Percentiles rank a stretch among this genome's conserved stretches.
phyloP scores from a whole-genome alignment of 2,888 invertebrate species.

The Octonoba sinensis region DNA sequence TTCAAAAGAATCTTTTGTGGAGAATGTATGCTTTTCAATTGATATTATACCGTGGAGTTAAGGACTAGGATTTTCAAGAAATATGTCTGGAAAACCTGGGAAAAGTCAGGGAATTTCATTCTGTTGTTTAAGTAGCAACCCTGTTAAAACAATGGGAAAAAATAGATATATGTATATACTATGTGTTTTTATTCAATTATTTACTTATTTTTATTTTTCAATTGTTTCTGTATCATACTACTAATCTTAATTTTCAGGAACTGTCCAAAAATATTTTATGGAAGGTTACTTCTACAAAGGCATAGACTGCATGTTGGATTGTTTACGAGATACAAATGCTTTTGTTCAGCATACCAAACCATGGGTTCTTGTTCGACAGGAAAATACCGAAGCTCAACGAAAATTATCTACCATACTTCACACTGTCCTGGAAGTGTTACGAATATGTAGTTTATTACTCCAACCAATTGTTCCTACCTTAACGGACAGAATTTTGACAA shows the following conservation, averaged over 20 bases:
- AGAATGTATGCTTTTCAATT: no score
- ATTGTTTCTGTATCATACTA: not conserved
- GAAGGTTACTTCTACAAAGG: constrained; percentile 86
- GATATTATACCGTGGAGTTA: no score
- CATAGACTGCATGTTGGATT: constrained; percentile 82
- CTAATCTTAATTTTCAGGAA: constrained; percentile 72
- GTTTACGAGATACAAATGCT: constrained; percentile 83
- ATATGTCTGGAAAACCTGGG: no score
- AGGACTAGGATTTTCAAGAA: no score
- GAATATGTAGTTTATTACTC: constrained; percentile 84
- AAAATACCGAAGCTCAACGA: constrained; percentile 72
- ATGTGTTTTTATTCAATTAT: not conserved
- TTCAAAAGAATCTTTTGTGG: no score
- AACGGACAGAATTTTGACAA: constrained; percentile 77
- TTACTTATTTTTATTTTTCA: not conserved
- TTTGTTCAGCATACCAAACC: constrained; percentile 90
- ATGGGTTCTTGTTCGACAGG: constrained; percentile 83
- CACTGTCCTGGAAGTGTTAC: constrained; percentile 85
- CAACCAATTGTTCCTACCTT: constrained; percentile 88
- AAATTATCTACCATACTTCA: constrained; percentile 82
- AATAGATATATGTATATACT: no score
- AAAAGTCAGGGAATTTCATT: no score
- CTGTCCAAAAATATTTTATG: constrained; percentile 79
- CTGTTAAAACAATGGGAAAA: no score
- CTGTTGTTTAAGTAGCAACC: no score